Base-by-base conservation (phyloP, 2,113 vertebrate species). In the Rhynchopsitta pachyrhyncha region DNA sequence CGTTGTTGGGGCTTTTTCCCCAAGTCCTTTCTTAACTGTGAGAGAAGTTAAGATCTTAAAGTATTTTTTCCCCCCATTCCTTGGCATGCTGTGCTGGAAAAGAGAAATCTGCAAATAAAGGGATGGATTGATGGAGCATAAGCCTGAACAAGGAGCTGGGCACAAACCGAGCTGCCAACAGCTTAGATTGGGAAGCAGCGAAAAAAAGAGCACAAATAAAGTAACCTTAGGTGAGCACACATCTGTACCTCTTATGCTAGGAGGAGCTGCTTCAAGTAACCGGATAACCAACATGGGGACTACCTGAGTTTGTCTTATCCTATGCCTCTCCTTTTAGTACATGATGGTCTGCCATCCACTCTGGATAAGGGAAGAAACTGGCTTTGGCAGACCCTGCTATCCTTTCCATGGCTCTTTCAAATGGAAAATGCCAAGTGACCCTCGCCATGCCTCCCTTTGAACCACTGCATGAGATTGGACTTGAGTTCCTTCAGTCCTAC, bases 381-480 rank as follows among this genome's bases (percentile, higher is more conserved):
- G 29, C 64, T 82, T 41, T 42, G 71, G 17, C 49, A 62, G 31
- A 19, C 42, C 42, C 46, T 63, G 59, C 41, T 49, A 55, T 13
- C 44, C 64, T 74, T 93, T 42, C 49, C 44, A 37, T 3, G 12
- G 63, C 4, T 19, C 11, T 35, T 27, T 29, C 19, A 44, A 42
- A 67, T 8, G 41, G n/a, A 35, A 82, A 63, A 66, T 3, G 3
- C 17, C 35, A 46, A 6, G 19, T 0, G 0, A 10, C 35, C 42
- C 47, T 66, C 41, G 17, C 37, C 22, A 3, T 4, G 10, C 15
- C 39, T 28, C 62, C 39, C 25, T 25, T 14, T 3, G 1, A 67
- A n/a, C 9, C 15, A 27, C 4, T 2, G 0, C 25, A 16, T 0
- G 2, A 80, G 75, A 33, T 49, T 68, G 66, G n/a, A 47, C 28